phyloP scores from a whole-genome alignment of 2,113 vertebrate species.

The Blennius ocellaris region DNA sequence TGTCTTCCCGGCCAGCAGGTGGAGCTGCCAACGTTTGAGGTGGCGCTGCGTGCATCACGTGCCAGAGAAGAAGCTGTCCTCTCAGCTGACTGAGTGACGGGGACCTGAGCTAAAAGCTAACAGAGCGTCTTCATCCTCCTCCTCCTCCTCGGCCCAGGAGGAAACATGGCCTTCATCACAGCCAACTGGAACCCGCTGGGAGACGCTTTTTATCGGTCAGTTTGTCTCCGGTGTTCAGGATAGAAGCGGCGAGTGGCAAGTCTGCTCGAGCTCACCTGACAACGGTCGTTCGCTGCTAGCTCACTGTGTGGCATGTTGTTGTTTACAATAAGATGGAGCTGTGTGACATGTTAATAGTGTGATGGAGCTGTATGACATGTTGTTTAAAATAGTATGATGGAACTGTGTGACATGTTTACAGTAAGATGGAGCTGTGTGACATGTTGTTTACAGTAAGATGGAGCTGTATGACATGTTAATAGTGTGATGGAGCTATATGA shows the following conservation, averaged over 20 bases:
- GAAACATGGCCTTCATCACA: constrained; percentile 72
- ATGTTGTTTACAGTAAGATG: constrained; percentile 82
- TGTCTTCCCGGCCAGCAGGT: no score
- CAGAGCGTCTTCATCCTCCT: no score
- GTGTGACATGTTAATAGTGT: constrained; percentile 93
- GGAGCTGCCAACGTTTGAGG: no score
- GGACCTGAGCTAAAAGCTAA: neutral
- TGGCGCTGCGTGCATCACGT: no score
- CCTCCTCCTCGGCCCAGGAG: neutral
- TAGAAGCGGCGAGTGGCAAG: neutral
- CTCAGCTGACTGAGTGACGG: constrained; percentile 28
- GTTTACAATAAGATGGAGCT: constrained; percentile 87
- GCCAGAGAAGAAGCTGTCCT: no score
- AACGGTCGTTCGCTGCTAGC: no score
- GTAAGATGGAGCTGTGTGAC: constrained; percentile 90
- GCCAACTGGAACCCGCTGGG: constrained; percentile 78
- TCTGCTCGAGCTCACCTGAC: no score
- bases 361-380: constrained; percentile 90
- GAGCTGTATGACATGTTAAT: no score
- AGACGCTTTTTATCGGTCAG: constrained; percentile 75
- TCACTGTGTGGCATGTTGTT: no score
- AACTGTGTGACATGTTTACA: no score
- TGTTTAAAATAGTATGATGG: no score
- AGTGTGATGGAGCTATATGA: no score
- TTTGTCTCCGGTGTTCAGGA: neutral